A percentile compares a stretch with the other conserved stretches of the same genome.
These are phyloP conservation scores for Trichacis sp. DNA, from an alignment of 2,888 invertebrate genomes.

Conservation along the genomic window DNA sequence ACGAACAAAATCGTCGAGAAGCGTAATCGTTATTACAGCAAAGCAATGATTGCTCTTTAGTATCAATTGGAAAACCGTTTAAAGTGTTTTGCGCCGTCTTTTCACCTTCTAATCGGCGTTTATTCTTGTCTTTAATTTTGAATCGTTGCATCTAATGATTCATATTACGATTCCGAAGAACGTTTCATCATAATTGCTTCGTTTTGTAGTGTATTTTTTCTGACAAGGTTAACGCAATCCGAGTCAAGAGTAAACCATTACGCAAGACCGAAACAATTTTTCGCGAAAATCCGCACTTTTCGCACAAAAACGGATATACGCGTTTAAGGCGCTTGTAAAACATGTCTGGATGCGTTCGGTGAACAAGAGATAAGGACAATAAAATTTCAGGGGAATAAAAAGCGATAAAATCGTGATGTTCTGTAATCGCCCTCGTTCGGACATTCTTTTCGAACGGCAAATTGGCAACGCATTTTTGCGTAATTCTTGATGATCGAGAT, in stretches of 20 bases:
- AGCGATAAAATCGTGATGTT: conserved; percentile 1
- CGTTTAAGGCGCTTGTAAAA: too few relatives aligned
- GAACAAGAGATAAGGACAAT: too few relatives aligned
- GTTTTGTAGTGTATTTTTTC: conserved; percentile 13
- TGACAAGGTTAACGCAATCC: conserved; percentile 13
- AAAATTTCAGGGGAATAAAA: too few relatives aligned
- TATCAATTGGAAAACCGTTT: neutral
- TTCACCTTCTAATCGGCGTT: conserved; percentile 1
- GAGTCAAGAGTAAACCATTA: neutral
- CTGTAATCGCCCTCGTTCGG: neutral
- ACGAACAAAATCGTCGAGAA: conserved; percentile 1
- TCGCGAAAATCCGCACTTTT: neutral
- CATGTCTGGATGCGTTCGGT: too few relatives aligned
- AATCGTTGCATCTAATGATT: conserved; percentile 11
- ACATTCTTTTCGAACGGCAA: conserved; percentile 9
- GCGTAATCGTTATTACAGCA: neutral
- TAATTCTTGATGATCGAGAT: conserved; percentile 11
- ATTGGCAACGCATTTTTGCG: conserved; percentile 21
- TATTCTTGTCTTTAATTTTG: neutral
- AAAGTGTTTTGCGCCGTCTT: neutral
- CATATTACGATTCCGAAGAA: conserved; percentile 18
- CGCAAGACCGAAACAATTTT: neutral
- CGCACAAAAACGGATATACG: too few relatives aligned
- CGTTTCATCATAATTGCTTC: conserved; percentile 19
- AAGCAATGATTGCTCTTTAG: neutral